phyloP scores from a whole-genome alignment of 2,113 vertebrate genomes.

The Laticauda laticaudata region DNA sequence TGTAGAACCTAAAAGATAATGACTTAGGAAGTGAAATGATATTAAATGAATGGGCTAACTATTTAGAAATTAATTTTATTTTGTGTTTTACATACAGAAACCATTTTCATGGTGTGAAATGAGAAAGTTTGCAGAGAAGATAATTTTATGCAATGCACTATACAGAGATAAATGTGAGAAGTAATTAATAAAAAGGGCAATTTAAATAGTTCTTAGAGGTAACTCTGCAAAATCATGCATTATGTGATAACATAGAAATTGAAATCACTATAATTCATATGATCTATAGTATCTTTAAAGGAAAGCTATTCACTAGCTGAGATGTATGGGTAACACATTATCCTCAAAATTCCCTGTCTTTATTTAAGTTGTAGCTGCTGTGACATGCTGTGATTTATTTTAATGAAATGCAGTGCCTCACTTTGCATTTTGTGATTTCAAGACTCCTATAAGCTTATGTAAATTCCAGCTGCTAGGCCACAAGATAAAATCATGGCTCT shows the following conservation, averaged over 20 bases:
- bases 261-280: constrained; percentile 16
- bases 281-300: constrained; percentile 16
- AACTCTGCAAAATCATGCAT: constrained; percentile 42
- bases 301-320: constrained; percentile 31
- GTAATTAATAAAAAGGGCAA: constrained; percentile 47
- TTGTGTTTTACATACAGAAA: background rate
- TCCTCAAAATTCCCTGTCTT: constrained; percentile 41
- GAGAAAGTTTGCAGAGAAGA: background rate
- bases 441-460: constrained; percentile 62
- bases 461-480: constrained; percentile 63
- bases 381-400: constrained; percentile 58
- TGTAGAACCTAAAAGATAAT: background rate
- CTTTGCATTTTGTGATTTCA: constrained; percentile 67
- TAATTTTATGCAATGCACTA: background rate
- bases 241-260: constrained; percentile 46
- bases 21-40: background rate
- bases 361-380: constrained; percentile 52
- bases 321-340: constrained; percentile 26
- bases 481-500: constrained; percentile 62
- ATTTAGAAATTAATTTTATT: background rate
- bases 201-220: constrained; percentile 53
- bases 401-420: constrained; percentile 56
- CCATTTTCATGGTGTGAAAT: background rate
- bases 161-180: constrained; percentile 13
- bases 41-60: background rate